phyloP scores from a whole-genome alignment of 2,888 invertebrate species.

The Tubulanus polymorphus region DNA sequence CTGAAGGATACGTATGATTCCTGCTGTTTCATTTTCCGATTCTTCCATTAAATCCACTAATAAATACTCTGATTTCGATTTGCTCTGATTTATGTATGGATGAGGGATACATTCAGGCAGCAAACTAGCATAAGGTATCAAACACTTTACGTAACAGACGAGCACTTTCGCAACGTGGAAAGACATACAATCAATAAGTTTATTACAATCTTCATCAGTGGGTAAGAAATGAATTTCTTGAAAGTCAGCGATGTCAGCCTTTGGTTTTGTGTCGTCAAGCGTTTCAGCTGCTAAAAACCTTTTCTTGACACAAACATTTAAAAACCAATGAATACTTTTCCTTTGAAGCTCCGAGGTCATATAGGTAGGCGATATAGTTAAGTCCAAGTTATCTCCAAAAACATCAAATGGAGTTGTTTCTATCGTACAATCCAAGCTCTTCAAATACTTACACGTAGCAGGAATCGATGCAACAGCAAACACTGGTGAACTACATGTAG shows the following conservation, averaged over 20 bases:
- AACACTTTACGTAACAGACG: too few relatives aligned
- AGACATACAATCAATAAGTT: too few relatives aligned
- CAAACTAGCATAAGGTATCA: too few relatives aligned
- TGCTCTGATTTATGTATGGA: conserved; percentile 11
- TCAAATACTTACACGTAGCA: too few relatives aligned
- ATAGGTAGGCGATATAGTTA: conserved; percentile 6
- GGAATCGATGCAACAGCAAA: too few relatives aligned
- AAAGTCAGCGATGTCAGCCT: conserved; percentile 12
- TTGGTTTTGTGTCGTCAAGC: conserved; percentile 2
- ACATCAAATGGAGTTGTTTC: too few relatives aligned
- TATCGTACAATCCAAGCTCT: too few relatives aligned
- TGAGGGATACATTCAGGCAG: too few relatives aligned
- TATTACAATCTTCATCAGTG: too few relatives aligned
- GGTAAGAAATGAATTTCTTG: too few relatives aligned
- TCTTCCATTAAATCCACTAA: conserved; percentile 18
- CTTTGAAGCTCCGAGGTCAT: conserved; percentile 9
- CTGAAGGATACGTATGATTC: conserved; percentile 17
- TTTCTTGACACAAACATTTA: conserved; percentile 3
- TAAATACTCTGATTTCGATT: conserved; percentile 11
- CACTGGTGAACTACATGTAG: too few relatives aligned
- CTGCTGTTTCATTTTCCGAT: conserved; percentile 18
- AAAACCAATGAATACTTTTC: conserved; percentile 12
- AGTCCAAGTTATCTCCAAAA: conserved; percentile 10
- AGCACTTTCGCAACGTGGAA: too few relatives aligned
- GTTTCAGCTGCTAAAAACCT: conserved; percentile 1